Percentiles rank a stretch among this genome's conserved stretches.
Evolutionary conservation across 2,888 invertebrate species (phyloP).

Genomic region (Xestia xanthographa): DNA sequence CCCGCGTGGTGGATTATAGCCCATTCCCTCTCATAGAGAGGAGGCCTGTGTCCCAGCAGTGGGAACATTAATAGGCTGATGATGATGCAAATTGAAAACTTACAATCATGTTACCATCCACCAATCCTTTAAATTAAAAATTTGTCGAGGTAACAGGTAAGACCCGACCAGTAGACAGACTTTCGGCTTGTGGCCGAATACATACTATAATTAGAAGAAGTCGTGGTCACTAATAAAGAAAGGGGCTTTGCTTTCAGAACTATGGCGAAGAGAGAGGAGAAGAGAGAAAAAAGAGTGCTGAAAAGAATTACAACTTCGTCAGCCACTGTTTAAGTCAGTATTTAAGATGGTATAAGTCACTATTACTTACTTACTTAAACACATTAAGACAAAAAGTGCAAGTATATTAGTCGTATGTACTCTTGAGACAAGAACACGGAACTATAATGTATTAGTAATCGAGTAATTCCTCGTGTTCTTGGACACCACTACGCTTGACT

Average conservation of each 20-base stretch:
- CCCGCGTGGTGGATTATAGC: too few relatives aligned
- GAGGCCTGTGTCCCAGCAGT: too few relatives aligned
- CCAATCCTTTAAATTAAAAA: not conserved
- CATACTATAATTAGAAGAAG: too few relatives aligned
- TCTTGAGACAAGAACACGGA: slow-evolving; percentile 71
- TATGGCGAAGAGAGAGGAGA: too few relatives aligned
- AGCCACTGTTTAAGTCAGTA: not conserved
- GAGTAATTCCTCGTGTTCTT: slow-evolving; percentile 73
- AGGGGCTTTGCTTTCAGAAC: not conserved
- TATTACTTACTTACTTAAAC: too few relatives aligned
- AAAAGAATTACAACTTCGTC: not conserved
- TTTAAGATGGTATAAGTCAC: too few relatives aligned
- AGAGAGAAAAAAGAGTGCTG: not conserved
- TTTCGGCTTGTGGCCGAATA: not conserved
- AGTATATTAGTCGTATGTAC: slow-evolving; percentile 30
- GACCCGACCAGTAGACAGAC: not conserved
- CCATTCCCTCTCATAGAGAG: too few relatives aligned
- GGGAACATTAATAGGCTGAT: too few relatives aligned
- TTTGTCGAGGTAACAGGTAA: not conserved
- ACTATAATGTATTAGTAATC: slow-evolving; percentile 73
- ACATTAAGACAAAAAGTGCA: not conserved
- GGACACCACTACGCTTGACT: slow-evolving; percentile 70
- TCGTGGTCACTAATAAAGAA: not conserved
- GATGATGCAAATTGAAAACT: not conserved
- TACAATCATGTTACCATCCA: not conserved